Conservation (phyloP, 2,797 vertebrate species). For the Argya squamiceps region DNA sequence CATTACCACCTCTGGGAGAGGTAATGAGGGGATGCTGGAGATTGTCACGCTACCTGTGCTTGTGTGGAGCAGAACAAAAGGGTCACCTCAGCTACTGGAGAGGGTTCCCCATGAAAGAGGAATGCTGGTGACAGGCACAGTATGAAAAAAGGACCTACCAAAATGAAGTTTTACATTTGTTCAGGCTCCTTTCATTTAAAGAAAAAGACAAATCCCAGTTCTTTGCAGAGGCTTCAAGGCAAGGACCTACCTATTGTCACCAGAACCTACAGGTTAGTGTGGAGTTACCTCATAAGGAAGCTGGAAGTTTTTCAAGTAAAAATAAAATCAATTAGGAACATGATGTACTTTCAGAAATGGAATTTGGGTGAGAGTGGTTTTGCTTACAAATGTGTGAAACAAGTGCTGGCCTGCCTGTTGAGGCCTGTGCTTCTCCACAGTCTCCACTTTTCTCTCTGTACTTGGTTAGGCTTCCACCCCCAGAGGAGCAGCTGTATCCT, state of each 20-base stretch:
- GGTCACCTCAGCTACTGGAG: not conserved
- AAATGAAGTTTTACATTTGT: not conserved
- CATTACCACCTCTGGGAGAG: conserved; percentile 11
- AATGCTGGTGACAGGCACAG: not conserved
- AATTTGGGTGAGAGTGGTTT: not conserved
- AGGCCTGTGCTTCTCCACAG: not conserved
- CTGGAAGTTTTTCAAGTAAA: not conserved
- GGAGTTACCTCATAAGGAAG: not conserved
- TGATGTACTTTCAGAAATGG: not conserved
- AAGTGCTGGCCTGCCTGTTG: not conserved
- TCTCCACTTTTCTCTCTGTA: not conserved
- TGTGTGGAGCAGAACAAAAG: conserved; percentile 13
- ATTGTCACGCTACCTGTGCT: not conserved
- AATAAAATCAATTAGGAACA: not conserved
- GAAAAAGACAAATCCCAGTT: not conserved
- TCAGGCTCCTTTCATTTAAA: conserved; percentile 19
- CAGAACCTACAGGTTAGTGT: not conserved
- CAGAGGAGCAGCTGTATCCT: not conserved
- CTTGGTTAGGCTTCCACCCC: not conserved
- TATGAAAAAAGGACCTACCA: not conserved
- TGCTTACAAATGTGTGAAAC: not conserved
- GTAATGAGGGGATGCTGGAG: conserved; percentile 32
- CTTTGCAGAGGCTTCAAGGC: not conserved
- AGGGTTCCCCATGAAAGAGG: conserved; percentile 11
- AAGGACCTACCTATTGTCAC: not conserved